Evolutionary conservation across 2,113 vertebrate species (phyloP).

Genomic region (Globicephala melas): DNA sequence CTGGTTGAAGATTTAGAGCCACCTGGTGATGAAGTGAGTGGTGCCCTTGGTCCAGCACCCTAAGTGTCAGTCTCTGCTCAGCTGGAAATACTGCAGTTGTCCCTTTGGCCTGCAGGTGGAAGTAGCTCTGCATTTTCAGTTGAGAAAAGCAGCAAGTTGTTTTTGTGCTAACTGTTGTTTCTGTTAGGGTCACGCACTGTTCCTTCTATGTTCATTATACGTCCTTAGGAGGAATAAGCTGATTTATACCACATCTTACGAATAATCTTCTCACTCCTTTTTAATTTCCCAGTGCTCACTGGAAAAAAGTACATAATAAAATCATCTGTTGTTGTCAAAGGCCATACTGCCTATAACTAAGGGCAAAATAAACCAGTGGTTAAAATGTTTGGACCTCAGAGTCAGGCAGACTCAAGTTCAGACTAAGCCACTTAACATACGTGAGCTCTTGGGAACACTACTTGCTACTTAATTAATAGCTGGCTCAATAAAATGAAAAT

Average conservation of each 20-base stretch:
- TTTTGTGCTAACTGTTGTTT: background rate
- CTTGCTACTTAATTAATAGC: background rate
- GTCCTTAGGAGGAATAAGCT: background rate
- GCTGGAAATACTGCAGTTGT: slow-evolving; percentile 55
- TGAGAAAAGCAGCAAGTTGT: background rate
- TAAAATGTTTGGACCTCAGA: background rate
- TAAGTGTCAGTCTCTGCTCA: background rate
- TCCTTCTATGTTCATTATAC: background rate
- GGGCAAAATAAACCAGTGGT: background rate
- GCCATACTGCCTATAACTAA: background rate
- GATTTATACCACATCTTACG: background rate
- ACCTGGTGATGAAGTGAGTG: background rate
- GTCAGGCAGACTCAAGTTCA: background rate
- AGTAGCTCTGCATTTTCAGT: slow-evolving; percentile 61
- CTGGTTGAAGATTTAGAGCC: background rate
- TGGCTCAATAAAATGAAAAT: slow-evolving; percentile 9
- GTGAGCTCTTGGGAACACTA: background rate
- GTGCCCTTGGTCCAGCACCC: background rate
- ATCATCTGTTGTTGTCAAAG: background rate
- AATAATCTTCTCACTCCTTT: background rate
- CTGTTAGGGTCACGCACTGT: background rate
- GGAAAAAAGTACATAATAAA: background rate
- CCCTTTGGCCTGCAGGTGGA: slow-evolving; percentile 77
- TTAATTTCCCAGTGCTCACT: background rate
- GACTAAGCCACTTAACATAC: slow-evolving; percentile 15